These are phyloP conservation scores for Meandrusa payeni DNA, from an alignment of 2,888 invertebrate species.

Conservation along the genomic window DNA sequence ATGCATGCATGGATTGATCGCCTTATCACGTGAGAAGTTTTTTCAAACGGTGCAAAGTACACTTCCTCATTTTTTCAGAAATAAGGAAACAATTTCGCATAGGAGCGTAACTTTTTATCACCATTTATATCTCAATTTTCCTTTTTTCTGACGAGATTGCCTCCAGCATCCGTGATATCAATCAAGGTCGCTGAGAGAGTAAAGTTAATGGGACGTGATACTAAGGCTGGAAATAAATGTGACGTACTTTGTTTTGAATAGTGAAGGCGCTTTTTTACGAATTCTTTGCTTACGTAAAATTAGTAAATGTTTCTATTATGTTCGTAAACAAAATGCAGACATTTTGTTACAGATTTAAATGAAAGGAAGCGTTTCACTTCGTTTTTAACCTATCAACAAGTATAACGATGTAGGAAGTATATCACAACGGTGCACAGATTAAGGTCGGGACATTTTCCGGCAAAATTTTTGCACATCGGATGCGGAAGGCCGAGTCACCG, in stretches of 20 bases:
- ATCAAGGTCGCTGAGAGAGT: slow-evolving; percentile 37
- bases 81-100: not conserved
- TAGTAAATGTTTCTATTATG: not conserved
- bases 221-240: slow-evolving; percentile 24
- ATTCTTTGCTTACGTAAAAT: not conserved
- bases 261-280: not conserved
- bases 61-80: too few species aligned
- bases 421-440: too few species aligned
- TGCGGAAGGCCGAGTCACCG: too few species aligned
- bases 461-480: too few species aligned
- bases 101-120: slow-evolving; percentile 41
- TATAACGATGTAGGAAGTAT: too few species aligned
- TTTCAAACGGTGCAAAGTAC: too few species aligned
- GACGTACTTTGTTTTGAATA: slow-evolving; percentile 7
- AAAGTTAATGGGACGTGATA: slow-evolving; percentile 37
- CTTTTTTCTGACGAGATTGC: slow-evolving; percentile 42
- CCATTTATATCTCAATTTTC: slow-evolving; percentile 64
- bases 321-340: too few species aligned
- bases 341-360: not conserved
- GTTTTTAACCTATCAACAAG: too few species aligned
- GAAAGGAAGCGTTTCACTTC: too few species aligned
- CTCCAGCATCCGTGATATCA: slow-evolving; percentile 47
- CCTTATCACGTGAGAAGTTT: too few species aligned
- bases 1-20: too few species aligned
- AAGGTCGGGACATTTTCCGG: too few species aligned